phyloP scores from a whole-genome alignment of 2,888 invertebrate species.

The Platypus cylindrus region DNA sequence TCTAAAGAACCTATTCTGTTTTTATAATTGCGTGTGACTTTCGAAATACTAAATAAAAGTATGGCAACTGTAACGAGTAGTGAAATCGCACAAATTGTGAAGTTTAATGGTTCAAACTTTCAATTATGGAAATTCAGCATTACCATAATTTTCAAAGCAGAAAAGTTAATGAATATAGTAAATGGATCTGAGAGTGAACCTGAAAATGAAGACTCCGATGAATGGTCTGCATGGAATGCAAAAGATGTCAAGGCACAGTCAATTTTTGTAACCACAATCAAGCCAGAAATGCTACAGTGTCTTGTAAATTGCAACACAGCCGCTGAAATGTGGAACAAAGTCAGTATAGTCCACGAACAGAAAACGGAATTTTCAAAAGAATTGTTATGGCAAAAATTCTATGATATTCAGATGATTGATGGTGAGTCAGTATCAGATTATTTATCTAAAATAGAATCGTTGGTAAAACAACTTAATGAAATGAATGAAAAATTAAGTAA shows the following conservation, averaged over 20 bases:
- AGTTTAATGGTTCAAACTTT: too few species aligned
- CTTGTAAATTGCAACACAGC: conserved; percentile 16
- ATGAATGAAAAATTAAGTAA: conserved; percentile 9
- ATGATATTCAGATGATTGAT: conserved; percentile 7
- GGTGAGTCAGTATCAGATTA: conserved; percentile 12
- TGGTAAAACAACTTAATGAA: conserved; percentile 12
- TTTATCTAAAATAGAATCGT: conserved; percentile 7
- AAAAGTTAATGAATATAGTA: conserved; percentile 2
- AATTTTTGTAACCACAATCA: conserved; percentile 6
- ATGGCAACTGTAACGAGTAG: too few species aligned
- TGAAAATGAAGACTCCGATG: not conserved
- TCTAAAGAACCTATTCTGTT: too few species aligned
- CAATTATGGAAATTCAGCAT: conserved; percentile 5
- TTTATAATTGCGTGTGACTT: too few species aligned
- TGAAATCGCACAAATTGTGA: too few species aligned
- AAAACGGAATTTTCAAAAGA: conserved; percentile 20
- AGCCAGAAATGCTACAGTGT: conserved; percentile 5
- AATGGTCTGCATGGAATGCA: conserved; percentile 6
- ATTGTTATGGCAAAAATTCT: conserved; percentile 17
- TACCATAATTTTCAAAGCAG: conserved; percentile 5
- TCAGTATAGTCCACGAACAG: conserved; percentile 20
- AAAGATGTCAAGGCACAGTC: conserved; percentile 7
- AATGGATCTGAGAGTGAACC: conserved; percentile 2
- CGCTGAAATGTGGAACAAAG: conserved; percentile 22
- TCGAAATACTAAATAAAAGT: too few species aligned